phyloP scores from a whole-genome alignment of 2,113 vertebrate species.

The Ailurus styani region DNA sequence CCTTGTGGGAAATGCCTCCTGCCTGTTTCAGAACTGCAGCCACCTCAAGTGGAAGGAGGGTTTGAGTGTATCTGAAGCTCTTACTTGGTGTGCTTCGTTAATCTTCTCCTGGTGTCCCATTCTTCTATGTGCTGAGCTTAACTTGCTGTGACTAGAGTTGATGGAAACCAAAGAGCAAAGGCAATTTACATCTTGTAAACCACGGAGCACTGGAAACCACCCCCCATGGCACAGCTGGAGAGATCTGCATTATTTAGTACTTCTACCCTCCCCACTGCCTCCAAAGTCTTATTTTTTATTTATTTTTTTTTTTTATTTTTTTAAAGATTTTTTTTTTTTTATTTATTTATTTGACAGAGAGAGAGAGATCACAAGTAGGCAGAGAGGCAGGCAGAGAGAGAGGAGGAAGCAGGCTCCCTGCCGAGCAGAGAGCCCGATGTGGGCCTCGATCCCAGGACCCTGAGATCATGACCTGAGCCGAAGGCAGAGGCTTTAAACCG shows the following conservation, averaged over 20 bases:
- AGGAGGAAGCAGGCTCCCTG: no score
- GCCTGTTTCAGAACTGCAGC: not conserved
- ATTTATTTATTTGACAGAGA: no score
- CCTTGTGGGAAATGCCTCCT: not conserved
- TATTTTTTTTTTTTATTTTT: no score
- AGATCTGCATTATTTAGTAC: slow-evolving; percentile 34
- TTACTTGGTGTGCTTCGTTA: not conserved
- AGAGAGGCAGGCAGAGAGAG: no score
- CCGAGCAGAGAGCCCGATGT: no score
- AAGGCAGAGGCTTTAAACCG: no score
- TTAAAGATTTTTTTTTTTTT: no score
- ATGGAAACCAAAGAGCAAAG: slow-evolving; percentile 17
- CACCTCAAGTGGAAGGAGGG: not conserved
- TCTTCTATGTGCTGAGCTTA: not conserved
- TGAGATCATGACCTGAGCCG: no score
- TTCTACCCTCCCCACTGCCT: not conserved
- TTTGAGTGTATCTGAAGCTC: not conserved
- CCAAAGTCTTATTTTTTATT: not conserved
- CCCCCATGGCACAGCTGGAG: slow-evolving; percentile 25
- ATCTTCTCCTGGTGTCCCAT: not conserved
- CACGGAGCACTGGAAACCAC: not conserved
- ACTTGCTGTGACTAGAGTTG: not conserved
- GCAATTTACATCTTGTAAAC: slow-evolving; percentile 41
- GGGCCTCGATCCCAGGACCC: no score
- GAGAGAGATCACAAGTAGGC: no score